Base-by-base conservation (phyloP, 1,140 invertebrate species). In the Ephestia elutella region DNA sequence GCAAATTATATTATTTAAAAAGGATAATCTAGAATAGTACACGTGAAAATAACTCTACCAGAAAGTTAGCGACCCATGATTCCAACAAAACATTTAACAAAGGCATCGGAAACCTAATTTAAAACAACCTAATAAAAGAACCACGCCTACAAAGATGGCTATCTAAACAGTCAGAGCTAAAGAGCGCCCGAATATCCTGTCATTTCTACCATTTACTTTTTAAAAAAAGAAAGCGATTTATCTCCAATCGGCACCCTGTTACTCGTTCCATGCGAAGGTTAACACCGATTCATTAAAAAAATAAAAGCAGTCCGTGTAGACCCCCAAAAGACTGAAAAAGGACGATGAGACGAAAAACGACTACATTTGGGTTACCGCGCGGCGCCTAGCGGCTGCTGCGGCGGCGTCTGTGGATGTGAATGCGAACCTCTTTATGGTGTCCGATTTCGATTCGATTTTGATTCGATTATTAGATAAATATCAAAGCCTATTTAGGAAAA, bases 251-350 rank as follows among this genome's bases (percentile, higher is more conserved):
- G 80, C 85, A 87, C 82, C 85, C 85, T 79, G 82, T 87, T 85
- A 86, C 79, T 78, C 80, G 82, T 82, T 83, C 79, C 75, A 82
- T 67, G 80, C 73, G 82, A 87, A 87, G 85, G 85, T 86, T 87
- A 87, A 86, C 85, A 87, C 85, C 74, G 85, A 85, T 84, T 86
- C 79, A 81, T 86, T 87, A 84, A 87, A 87, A 67, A 86, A 87
- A 86, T 62, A 68, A 53, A 82, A 70, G 70, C 71, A 69, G 38
- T n/a, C 15, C 2, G n/a, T 76, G 71, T 78, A 73, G 82, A 87
- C 85, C 85, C 81, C 85, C 81, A 87, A 86, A 87, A 87, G 82
- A 85, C 79, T 86, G 81, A 79, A 85, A 86, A 84, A 87, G 75
- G 81, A 82, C 66, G 57, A 82, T 55, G 60, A 68, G 62, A 63